A percentile compares a stretch with the other conserved stretches of the same genome.
phyloP scores from a whole-genome alignment of 2,797 vertebrate species.

The Bucorvus abyssinicus region DNA sequence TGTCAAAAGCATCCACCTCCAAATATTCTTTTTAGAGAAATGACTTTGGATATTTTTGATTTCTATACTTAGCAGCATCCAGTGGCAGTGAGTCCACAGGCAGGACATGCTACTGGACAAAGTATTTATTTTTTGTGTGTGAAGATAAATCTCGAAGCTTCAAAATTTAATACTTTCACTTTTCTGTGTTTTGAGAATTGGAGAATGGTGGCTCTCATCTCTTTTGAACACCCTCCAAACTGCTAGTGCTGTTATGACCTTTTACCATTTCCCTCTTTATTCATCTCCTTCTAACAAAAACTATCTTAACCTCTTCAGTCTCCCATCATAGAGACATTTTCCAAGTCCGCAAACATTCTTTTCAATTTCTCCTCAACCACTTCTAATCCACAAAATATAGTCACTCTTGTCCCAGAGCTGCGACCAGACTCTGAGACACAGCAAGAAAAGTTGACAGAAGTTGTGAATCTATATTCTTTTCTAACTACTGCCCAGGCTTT shows the following conservation, averaged over 20 bases:
- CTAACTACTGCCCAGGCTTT: neutral
- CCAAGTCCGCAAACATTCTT: neutral
- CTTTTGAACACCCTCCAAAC: neutral
- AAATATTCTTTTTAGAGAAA: neutral
- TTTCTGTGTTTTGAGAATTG: neutral
- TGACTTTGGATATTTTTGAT: neutral
- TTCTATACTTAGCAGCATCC: neutral
- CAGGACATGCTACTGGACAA: neutral
- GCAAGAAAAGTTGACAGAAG: neutral
- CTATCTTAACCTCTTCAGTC: neutral
- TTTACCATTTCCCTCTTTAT: neutral
- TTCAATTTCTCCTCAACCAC: neutral
- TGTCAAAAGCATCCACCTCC: neutral
- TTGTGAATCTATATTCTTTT: neutral
- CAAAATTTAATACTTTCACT: neutral
- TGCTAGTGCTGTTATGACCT: neutral
- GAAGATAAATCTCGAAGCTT: neutral
- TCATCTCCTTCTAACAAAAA: neutral
- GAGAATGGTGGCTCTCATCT: neutral
- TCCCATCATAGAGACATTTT: neutral
- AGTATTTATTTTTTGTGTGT: neutral
- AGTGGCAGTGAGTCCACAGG: neutral
- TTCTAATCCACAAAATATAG: neutral
- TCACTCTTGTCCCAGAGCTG: neutral
- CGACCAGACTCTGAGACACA: neutral